Conservation (phyloP, 1,140 invertebrate genomes). For the Diachasma alloeum region DNA sequence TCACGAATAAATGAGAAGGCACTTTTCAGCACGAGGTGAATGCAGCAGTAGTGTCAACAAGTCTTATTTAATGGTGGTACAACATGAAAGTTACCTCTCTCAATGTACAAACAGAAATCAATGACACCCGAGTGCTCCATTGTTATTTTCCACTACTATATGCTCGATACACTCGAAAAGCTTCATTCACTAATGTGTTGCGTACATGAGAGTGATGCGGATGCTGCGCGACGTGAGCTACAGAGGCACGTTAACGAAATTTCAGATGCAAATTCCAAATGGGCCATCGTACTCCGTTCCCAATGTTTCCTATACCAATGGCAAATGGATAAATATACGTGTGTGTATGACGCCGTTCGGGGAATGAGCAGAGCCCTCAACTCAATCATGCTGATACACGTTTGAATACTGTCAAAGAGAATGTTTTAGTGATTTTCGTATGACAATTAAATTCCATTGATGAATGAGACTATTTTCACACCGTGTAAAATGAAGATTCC, state of each 20-base stretch:
- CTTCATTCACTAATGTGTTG: not conserved
- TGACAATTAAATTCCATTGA: no score
- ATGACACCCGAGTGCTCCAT: not conserved
- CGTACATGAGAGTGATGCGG: not conserved
- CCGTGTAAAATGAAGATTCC: no score
- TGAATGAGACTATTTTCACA: no score
- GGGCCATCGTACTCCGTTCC: constrained; percentile 16
- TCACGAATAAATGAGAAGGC: no score
- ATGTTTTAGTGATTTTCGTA: no score
- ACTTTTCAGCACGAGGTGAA: no score
- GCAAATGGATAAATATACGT: not conserved
- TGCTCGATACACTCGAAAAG: not conserved
- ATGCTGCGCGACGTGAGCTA: not conserved
- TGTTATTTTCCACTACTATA: not conserved
- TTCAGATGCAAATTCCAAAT: constrained; percentile 42
- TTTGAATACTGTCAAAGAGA: no score
- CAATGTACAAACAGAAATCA: constrained; percentile 1
- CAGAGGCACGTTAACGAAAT: constrained; percentile 35
- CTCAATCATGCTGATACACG: no score
- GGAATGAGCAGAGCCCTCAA: no score
- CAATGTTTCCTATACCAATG: not conserved
- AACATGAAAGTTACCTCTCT: not conserved
- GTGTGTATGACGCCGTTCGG: not conserved
- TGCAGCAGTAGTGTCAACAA: not conserved
- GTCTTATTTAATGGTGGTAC: not conserved